A percentile compares a stretch with the other conserved stretches of the same genome.
Evolutionary conservation across 2,888 invertebrate genomes (phyloP).

Genomic region (Vesta saturnalis): DNA sequence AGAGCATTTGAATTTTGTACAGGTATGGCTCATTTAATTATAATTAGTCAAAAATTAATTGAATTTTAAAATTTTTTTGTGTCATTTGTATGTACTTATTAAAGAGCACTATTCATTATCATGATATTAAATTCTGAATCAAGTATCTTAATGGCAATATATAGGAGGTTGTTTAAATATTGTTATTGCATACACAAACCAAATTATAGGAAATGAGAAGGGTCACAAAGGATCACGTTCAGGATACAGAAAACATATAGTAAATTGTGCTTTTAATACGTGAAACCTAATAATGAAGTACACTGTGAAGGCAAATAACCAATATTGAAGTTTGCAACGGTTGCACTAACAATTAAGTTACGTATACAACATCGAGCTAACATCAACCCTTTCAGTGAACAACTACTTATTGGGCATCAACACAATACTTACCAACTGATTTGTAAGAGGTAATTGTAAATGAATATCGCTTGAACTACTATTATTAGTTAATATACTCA

Average conservation of each 20-base stretch:
- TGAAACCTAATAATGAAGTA: not conserved
- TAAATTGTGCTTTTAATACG: not conserved
- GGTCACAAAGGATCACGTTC: not conserved
- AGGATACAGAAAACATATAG: not conserved
- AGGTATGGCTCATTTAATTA: no score
- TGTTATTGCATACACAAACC: not conserved
- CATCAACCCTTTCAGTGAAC: no score
- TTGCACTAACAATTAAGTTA: not conserved
- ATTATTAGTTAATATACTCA: no score
- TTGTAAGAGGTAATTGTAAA: not conserved
- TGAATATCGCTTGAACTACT: not conserved
- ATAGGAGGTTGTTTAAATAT: not conserved
- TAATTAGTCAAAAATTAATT: no score
- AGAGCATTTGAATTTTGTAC: no score
- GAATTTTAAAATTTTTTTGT: not conserved
- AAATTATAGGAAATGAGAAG: not conserved
- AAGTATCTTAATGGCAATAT: not conserved
- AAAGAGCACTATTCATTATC: no score
- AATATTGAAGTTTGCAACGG: not conserved
- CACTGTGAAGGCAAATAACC: not conserved
- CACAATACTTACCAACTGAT: not conserved
- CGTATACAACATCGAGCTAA: not conserved
- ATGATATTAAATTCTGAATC: no score
- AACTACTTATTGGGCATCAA: not conserved
- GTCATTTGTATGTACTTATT: no score